Conservation (phyloP, 2,797 vertebrate genomes). For the Acestrorhynchus altus region DNA sequence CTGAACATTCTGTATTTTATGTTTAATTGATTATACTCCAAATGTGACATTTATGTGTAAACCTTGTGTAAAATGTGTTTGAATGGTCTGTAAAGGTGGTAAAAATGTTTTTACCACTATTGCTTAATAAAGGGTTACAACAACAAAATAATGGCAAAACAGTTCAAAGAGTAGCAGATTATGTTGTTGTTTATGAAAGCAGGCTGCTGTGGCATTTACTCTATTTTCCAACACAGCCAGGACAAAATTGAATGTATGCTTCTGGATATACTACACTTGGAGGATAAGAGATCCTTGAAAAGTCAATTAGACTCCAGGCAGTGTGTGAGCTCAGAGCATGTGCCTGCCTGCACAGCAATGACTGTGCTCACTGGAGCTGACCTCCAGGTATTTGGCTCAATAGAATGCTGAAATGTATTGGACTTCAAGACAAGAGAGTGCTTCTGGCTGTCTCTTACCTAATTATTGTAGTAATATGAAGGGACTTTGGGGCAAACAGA, state of each 20-base stretch:
- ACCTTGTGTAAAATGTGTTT: background rate
- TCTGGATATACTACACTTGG: conserved; percentile 28
- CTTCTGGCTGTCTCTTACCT: conserved; percentile 31
- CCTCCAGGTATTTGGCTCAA: conserved; percentile 40
- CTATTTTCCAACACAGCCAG: conserved; percentile 15
- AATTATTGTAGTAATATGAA: conserved; percentile 27
- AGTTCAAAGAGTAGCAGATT: background rate
- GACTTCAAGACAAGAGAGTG: conserved; percentile 31
- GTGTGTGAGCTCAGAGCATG: conserved; percentile 11
- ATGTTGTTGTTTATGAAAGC: background rate
- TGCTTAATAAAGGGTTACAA: too few relatives aligned
- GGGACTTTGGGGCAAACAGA: conserved; percentile 24
- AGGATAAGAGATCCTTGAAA: conserved; percentile 50
- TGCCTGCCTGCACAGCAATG: conserved; percentile 14
- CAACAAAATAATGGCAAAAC: background rate
- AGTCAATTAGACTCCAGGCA: conserved; percentile 50
- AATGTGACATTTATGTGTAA: too few relatives aligned
- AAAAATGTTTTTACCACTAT: too few relatives aligned
- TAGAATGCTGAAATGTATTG: conserved; percentile 21
- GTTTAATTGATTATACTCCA: too few relatives aligned
- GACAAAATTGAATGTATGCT: conserved; percentile 26
- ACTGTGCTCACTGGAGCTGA: conserved; percentile 8
- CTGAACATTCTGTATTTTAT: too few relatives aligned
- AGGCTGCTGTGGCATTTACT: background rate
- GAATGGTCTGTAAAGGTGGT: background rate